Base-by-base conservation (phyloP, 2,797 vertebrate species). In the Caiman crocodilus region DNA sequence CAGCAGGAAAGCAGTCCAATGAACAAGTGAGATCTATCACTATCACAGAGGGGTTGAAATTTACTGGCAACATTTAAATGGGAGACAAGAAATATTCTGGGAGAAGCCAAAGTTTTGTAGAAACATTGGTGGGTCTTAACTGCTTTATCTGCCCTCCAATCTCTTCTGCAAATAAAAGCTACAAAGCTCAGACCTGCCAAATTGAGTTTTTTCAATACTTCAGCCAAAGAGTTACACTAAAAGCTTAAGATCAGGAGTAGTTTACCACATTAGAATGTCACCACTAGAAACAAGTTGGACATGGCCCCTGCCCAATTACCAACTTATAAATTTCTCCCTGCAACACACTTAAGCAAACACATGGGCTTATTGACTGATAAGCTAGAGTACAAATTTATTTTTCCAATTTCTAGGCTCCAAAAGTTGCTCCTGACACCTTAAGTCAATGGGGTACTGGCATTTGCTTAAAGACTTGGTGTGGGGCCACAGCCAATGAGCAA, bases 1-100 rank as follows among this genome's bases (percentile, higher is more conserved):
- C 85, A 93, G 56, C 64, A 93, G 64, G 64, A 94, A 20, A 90
- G 77, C 87, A 85, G 58, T 82, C 61, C 92, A 8, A 42, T 73
- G 69, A 73, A 15, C 35, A 73, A 73, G 42, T 86, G 21, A 90
- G 14, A 94, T 76, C 32, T 13, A 1, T 20, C 23, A 60, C 35
- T 58, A 23, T n/a, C 17, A 26, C 35, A 26, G 7, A 26, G 6
- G 35, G 50, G 23, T 50, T 73, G 42, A 50, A 50, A 50, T 50
- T 50, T 50, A 50, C 42, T 50, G 42, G 42, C 42, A 50, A 50
- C 42, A 50, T 50, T 50, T 14, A 73, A 7, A 73, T 25, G 32
- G 35, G 35, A 50, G 32, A 15, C 1, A 5, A 15, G 20, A 73
- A 42, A 73, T 50, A 42, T 73, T 50, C 50, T 73, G 35, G 69